Conservation (phyloP, 2,113 vertebrate species). For the Pedionomus torquatus region DNA sequence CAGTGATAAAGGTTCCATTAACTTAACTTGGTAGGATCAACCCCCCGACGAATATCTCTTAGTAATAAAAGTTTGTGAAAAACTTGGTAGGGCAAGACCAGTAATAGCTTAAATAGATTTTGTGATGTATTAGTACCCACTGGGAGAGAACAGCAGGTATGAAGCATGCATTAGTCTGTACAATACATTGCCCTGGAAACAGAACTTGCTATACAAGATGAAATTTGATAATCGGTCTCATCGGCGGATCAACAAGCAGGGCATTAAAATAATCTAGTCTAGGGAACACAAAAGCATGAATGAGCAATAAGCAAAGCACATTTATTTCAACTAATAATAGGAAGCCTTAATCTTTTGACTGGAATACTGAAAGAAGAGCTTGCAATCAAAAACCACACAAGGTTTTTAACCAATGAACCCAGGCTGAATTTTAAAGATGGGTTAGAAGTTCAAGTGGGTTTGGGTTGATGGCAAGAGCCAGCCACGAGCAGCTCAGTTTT, state of each 20-base stretch:
- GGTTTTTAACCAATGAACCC: constrained; percentile 22
- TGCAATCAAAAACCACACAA: not conserved
- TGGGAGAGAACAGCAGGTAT: not conserved
- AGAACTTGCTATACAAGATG: constrained; percentile 30
- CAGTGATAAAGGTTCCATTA: not conserved
- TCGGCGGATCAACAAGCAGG: not conserved
- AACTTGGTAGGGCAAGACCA: not conserved
- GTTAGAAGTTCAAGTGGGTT: constrained; percentile 46
- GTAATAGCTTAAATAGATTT: constrained; percentile 9
- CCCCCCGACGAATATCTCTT: not conserved
- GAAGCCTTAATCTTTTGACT: constrained; percentile 48
- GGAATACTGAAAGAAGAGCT: constrained; percentile 27
- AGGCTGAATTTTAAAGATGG: constrained; percentile 39
- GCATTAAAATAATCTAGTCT: constrained; percentile 19
- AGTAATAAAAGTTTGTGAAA: not conserved
- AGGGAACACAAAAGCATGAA: constrained; percentile 33
- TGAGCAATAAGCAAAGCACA: constrained; percentile 26
- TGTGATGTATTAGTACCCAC: not conserved
- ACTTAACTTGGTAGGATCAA: not conserved
- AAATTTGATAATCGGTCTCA: constrained; percentile 31
- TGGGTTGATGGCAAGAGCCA: constrained; percentile 2
- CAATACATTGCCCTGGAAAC: not conserved
- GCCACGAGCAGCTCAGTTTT: constrained; percentile 25
- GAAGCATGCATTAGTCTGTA: not conserved
- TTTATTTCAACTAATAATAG: constrained; percentile 46